phyloP scores from a whole-genome alignment of 2,797 vertebrate genomes.

The Apodemus agrarius region DNA sequence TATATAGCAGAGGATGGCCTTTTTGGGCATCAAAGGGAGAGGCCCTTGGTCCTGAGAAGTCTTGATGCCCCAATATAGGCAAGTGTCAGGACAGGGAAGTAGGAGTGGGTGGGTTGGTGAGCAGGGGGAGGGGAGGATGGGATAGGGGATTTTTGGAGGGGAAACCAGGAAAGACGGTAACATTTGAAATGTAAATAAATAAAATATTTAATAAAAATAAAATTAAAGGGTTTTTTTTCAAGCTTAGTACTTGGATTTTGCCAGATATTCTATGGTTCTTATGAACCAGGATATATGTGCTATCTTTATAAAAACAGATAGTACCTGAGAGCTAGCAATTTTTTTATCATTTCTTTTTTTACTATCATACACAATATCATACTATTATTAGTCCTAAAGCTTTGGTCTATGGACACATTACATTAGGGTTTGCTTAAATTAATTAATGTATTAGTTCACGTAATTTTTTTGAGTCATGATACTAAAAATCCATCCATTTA shows the following conservation, averaged over 20 bases:
- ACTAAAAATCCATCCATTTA: background rate
- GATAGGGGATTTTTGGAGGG: too few relatives aligned
- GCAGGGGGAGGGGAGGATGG: too few relatives aligned
- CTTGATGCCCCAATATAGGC: too few relatives aligned
- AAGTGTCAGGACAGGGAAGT: too few relatives aligned
- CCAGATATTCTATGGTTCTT: background rate
- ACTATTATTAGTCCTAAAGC: background rate
- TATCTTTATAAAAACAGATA: background rate
- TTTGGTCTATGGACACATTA: background rate
- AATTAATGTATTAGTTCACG: background rate
- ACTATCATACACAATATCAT: background rate
- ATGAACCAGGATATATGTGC: background rate
- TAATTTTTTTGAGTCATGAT: background rate
- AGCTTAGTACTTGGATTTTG: background rate
- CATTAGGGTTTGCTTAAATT: background rate
- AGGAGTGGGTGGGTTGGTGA: too few relatives aligned
- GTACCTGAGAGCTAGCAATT: background rate
- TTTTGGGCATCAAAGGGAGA: too few relatives aligned
- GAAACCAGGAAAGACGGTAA: too few relatives aligned
- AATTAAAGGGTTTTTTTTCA: background rate
- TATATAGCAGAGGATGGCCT: too few relatives aligned
- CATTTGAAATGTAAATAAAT: too few relatives aligned
- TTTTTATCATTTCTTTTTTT: background rate
- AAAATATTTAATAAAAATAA: background rate
- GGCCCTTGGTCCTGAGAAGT: too few relatives aligned